A percentile compares a stretch with the other conserved stretches of the same genome.
phyloP scores from a whole-genome alignment of 2,797 vertebrate species.

The Anas georgica region DNA sequence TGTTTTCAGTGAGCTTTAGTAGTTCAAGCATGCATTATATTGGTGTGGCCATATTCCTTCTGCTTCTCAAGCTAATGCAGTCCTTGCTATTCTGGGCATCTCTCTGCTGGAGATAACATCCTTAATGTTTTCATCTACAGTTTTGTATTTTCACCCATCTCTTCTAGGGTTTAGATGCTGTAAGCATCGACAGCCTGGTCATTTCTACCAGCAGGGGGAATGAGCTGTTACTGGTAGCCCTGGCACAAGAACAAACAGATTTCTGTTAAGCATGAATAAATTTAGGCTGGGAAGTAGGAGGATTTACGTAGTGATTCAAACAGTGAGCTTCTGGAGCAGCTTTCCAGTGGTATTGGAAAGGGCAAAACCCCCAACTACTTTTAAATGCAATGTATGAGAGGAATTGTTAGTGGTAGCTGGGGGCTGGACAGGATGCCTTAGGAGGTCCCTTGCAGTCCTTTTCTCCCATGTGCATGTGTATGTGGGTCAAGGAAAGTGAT shows the following conservation, averaged over 20 bases:
- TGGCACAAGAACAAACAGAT: neutral
- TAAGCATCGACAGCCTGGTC: neutral
- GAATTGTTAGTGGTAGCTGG: neutral
- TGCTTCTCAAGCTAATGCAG: neutral
- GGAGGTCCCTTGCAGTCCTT: neutral
- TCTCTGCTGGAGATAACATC: neutral
- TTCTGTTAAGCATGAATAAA: slow-evolving; percentile 17
- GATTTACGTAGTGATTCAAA: slow-evolving; percentile 8
- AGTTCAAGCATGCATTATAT: neutral
- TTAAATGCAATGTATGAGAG: neutral
- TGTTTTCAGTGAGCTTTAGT: neutral
- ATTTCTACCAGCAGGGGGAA: neutral
- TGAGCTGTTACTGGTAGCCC: neutral
- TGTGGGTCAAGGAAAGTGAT: neutral
- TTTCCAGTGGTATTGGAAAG: neutral
- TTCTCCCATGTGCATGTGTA: neutral
- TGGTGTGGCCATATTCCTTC: neutral
- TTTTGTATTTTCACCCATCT: slow-evolving; percentile 20
- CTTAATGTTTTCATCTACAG: neutral
- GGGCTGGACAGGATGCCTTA: neutral
- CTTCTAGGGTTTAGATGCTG: neutral
- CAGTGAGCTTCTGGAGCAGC: neutral
- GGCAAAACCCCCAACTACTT: neutral
- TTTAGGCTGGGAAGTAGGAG: neutral
- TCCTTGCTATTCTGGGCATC: neutral